Conservation (phyloP, 2,797 vertebrate genomes). For the Alectoris magna region DNA sequence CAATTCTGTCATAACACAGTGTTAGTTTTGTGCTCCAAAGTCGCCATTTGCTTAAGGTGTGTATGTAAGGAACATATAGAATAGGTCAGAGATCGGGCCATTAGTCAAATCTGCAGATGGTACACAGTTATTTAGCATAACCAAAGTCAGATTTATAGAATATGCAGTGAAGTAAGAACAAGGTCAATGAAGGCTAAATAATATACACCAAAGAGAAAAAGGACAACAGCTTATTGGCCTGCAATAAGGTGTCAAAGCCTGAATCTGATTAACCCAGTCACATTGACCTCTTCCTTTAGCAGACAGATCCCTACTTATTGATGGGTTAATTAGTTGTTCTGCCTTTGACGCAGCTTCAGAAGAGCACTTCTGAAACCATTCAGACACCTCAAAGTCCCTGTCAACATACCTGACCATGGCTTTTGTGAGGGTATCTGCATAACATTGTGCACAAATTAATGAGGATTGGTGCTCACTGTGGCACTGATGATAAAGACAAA, state of each 20-base stretch:
- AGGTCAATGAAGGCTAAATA: not conserved
- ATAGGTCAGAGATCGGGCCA: not conserved
- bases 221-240: accelerated
- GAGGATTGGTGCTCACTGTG: not conserved
- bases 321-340: too few relatives aligned
- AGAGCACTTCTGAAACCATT: not conserved
- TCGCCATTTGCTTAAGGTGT: not conserved
- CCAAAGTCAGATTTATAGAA: not conserved
- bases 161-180: not conserved
- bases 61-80: not conserved
- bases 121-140: not conserved
- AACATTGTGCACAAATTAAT: not conserved
- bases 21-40: not conserved
- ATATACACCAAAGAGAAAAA: not conserved
- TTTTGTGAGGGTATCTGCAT: not conserved
- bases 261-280: not conserved
- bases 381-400: not conserved
- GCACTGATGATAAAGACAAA: not conserved
- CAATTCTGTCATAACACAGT: not conserved
- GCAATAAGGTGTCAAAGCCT: not conserved
- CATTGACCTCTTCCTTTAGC: not conserved
- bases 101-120: not conserved
- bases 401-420: not conserved
- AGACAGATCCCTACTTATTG: not conserved
- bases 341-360: not conserved